phyloP scores from a whole-genome alignment of 2,113 vertebrate genomes.

The Nettapus auritus region DNA sequence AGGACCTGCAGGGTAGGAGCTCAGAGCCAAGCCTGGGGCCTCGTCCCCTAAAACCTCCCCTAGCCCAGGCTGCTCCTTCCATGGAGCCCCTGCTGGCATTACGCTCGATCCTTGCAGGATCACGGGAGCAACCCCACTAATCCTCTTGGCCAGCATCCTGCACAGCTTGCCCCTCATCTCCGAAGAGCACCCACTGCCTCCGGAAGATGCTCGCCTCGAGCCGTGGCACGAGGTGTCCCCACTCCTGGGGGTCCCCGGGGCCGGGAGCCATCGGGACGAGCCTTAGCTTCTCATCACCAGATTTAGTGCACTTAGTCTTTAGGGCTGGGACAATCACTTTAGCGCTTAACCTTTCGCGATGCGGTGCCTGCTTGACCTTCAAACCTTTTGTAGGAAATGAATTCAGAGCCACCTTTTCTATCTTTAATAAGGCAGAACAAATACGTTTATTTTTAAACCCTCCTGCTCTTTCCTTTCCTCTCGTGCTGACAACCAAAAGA shows the following conservation, averaged over 20 bases:
- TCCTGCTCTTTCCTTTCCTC: constrained; percentile 57
- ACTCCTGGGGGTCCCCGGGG: rapidly evolving
- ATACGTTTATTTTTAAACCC: constrained; percentile 63
- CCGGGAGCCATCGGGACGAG: not conserved
- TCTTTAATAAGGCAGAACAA: constrained; percentile 73
- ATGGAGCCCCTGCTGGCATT: rapidly evolving
- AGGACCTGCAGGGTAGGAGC: not conserved
- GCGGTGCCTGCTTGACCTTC: constrained; percentile 51
- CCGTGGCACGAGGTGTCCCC: not conserved
- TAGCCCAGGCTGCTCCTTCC: rapidly evolving
- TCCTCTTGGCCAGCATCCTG: not conserved
- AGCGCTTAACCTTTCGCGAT: constrained; percentile 35
- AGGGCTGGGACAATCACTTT: constrained; percentile 57
- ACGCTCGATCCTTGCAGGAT: not conserved
- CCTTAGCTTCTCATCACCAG: not conserved
- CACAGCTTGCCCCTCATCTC: not conserved
- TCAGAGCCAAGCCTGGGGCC: not conserved
- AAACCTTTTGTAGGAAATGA: constrained; percentile 60
- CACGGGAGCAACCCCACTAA: not conserved
- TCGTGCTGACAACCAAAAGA: constrained; percentile 75
- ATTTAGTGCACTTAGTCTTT: constrained; percentile 37
- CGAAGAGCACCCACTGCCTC: not conserved
- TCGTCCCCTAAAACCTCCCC: rapidly evolving
- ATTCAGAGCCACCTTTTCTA: constrained; percentile 64
- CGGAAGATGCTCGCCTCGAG: no score